These are phyloP conservation scores for Clarias pachynema DNA, from an alignment of 2,797 vertebrate genomes.

Conservation along the genomic window DNA sequence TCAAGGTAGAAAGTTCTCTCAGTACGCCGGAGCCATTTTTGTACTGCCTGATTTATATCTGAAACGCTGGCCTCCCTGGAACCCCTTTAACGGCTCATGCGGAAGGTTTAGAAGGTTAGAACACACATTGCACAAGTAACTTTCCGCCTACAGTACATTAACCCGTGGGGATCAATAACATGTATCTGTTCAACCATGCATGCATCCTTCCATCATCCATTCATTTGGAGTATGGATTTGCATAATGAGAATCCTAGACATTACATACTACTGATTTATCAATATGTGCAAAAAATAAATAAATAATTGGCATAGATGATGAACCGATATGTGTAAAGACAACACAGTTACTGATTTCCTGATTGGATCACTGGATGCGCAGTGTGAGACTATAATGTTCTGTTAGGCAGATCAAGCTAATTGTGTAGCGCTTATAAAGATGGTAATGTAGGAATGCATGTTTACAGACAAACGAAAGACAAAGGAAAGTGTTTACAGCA, in stretches of 20 bases:
- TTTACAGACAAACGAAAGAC: background rate
- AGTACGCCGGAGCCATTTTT: too few species aligned
- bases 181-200: background rate
- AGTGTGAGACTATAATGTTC: background rate
- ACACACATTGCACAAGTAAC: too few species aligned
- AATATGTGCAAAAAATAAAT: background rate
- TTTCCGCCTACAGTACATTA: background rate
- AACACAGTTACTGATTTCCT: background rate
- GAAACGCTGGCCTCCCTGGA: too few species aligned
- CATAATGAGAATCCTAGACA: background rate
- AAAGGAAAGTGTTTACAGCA: conserved; percentile 14
- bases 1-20: too few species aligned
- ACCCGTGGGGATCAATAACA: background rate
- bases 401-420: background rate
- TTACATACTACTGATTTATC: background rate
- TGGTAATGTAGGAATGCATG: background rate
- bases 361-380: background rate
- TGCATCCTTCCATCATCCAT: background rate
- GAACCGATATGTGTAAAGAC: background rate
- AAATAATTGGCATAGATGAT: background rate
- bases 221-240: background rate
- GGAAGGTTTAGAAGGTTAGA: too few species aligned
- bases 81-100: too few species aligned
- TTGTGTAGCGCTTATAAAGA: background rate
- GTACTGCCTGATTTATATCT: too few species aligned